Base-by-base conservation (phyloP, 2,797 vertebrate species). In the Anabas testudineus region DNA sequence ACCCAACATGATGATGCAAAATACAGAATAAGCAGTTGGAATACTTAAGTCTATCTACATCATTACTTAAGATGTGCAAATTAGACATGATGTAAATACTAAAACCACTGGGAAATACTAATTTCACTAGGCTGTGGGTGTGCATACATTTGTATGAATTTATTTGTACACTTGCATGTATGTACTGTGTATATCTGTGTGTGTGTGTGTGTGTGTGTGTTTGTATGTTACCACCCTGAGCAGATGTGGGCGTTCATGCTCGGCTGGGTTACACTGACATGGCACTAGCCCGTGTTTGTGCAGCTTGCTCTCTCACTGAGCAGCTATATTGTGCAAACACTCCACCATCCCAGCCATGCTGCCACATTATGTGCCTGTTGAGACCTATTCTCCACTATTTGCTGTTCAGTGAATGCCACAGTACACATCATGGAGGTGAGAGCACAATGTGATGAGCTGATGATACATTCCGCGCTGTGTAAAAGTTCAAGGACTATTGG, bases 231-330 rank as follows among this genome's bases (percentile, higher is more conserved):
- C 19, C 61, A 56, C 64, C 47, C 51, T 2, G 73, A 73, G 58
- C 80, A 80, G 78, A 82, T 81, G 77, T 76, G 67, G 36, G 30
- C 8, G 41, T 74, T 78, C 69, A 76, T 16, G 72, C 73, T 80
- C 51, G 42, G 59, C n/a, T 37, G 52, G 49, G 48, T 73, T 66
- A 52, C 59, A 46, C 78, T 43, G 74, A 86, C 73, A 81, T 74
- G 77, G 72, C 77, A 78, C 67, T 56, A 71, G 72, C 59, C 63
- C 18, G 8, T 88, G 86, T 90, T 87, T 87, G 77, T 83, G 74
- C 78, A 88, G 82, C 84, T 84, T 80, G 71, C 65, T 80, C 83
- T 66, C 65, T 71, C 68, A 34, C 37, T 7, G 53, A 66, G 57
- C 55, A 10, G 48, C 70, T 49, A 53, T 37, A 57, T 62, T 67